These are phyloP conservation scores for Vidua macroura DNA, from an alignment of 2,113 vertebrate species.

Conservation along the genomic window DNA sequence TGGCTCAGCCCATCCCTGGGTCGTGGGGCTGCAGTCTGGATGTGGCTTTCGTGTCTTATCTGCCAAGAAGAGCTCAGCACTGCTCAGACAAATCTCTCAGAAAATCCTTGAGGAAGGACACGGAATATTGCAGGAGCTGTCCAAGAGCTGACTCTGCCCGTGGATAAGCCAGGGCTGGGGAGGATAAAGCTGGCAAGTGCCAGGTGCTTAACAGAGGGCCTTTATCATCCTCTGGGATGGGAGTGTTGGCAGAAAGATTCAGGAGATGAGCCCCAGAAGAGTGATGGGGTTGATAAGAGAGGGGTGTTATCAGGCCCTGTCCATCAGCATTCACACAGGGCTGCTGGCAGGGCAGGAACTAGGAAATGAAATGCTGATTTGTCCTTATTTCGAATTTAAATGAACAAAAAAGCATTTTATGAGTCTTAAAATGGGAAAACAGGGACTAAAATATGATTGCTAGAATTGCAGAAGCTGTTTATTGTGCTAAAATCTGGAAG, in stretches of 20 bases:
- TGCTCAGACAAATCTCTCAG: background rate
- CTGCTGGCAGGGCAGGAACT: background rate
- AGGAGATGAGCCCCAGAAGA: background rate
- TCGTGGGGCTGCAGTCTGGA: fast-evolving
- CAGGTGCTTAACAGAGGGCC: background rate
- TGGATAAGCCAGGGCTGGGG: background rate
- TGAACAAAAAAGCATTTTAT: background rate
- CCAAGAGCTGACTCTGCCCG: background rate
- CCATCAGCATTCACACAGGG: background rate
- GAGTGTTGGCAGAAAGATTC: background rate
- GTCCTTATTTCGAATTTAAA: constrained; percentile 17
- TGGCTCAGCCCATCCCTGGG: background rate
- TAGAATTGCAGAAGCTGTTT: background rate
- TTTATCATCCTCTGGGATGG: background rate
- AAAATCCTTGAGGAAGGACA: constrained; percentile 23
- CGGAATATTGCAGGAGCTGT: background rate
- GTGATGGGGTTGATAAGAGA: background rate
- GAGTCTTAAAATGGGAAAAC: background rate
- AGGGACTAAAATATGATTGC: background rate
- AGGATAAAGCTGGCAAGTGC: background rate
- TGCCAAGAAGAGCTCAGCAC: background rate
- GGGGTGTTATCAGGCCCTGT: background rate
- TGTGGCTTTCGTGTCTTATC: background rate
- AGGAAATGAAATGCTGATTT: background rate
- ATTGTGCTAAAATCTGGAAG: background rate